phyloP scores from a whole-genome alignment of 2,797 vertebrate species.

The Steatocranus sp. region DNA sequence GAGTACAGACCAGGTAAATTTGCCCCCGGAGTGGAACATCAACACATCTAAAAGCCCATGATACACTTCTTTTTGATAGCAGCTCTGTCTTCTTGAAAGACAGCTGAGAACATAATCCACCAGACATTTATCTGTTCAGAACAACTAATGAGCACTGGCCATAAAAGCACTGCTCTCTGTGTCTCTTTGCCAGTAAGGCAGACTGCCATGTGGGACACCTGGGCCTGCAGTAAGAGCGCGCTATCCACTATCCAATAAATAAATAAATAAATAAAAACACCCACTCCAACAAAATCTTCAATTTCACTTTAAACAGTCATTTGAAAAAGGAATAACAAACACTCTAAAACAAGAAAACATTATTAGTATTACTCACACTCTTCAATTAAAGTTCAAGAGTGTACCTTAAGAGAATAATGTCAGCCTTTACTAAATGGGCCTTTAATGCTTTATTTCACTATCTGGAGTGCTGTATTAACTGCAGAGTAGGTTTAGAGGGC shows the following conservation, averaged over 20 bases:
- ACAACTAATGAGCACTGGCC: constrained; percentile 28
- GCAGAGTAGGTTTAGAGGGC: background rate
- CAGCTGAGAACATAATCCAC: constrained; percentile 21
- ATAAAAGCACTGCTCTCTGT: background rate
- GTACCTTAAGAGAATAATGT: background rate
- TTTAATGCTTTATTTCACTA: background rate
- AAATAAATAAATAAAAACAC: background rate
- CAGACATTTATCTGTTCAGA: constrained; percentile 23
- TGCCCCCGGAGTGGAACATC: background rate
- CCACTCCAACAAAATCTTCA: background rate
- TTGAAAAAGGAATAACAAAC: background rate
- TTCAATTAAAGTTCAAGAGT: background rate
- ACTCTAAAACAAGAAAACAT: background rate
- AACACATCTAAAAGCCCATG: constrained; percentile 27
- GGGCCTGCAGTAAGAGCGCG: background rate
- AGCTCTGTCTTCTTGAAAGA: constrained; percentile 24
- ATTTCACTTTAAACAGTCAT: background rate
- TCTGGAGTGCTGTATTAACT: background rate
- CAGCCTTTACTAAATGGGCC: background rate
- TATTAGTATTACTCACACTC: background rate
- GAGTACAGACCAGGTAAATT: constrained; percentile 30
- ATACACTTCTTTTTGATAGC: constrained; percentile 17
- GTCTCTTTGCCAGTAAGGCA: constrained; percentile 1
- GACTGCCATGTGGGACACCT: background rate
- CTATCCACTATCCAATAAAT: background rate